A percentile compares a stretch with the other conserved stretches of the same genome.
phyloP scores from a whole-genome alignment of 2,797 vertebrate species.

The Heliangelus exortis region DNA sequence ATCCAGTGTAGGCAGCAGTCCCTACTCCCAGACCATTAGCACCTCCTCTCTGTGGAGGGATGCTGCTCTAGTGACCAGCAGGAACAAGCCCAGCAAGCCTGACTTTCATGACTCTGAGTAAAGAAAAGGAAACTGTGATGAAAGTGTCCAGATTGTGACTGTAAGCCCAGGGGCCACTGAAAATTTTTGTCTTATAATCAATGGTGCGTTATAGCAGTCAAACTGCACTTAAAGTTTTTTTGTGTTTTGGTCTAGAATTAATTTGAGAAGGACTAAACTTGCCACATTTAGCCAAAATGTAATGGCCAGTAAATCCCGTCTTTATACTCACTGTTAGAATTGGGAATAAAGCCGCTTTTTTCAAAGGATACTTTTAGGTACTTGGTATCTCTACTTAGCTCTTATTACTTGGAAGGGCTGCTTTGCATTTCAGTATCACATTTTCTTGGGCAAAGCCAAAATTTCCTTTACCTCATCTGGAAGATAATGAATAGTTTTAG shows the following conservation, averaged over 20 bases:
- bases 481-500: not conserved
- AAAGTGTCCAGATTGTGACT: not conserved
- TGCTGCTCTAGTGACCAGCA: not conserved
- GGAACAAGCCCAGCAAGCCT: not conserved
- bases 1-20: not conserved
- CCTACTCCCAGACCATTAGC: not conserved
- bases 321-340: not conserved
- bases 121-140: not conserved
- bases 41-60: not conserved
- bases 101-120: not conserved
- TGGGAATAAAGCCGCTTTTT: not conserved
- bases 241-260: not conserved
- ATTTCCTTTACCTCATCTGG: not conserved
- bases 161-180: fast-evolving
- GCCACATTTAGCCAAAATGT: not conserved
- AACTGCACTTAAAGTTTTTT: not conserved
- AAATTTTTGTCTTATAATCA: not conserved
- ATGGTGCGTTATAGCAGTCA: not conserved
- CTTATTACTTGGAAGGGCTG: not conserved
- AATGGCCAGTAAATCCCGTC: not conserved
- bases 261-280: not conserved
- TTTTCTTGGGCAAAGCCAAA: not conserved
- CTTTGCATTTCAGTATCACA: not conserved
- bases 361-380: not conserved
- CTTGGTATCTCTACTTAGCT: not conserved